Percentiles rank a stretch among this genome's conserved stretches.
Conservation (phyloP, 2,888 invertebrate species). For the Capitulum mitella region DNA sequence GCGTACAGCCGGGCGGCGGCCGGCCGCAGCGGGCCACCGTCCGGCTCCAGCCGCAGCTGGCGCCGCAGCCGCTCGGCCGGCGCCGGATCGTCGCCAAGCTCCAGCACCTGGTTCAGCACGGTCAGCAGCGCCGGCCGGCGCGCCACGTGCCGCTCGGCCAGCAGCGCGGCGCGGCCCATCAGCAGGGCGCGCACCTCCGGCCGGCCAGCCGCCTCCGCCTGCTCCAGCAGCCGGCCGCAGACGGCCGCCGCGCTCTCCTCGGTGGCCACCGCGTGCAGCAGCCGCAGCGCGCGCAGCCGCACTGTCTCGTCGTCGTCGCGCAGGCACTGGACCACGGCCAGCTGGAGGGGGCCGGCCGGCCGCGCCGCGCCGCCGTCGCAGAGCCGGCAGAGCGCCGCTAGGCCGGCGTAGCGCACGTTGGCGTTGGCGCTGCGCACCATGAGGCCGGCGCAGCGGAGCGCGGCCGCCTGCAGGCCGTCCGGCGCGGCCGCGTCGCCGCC, state of each 20-base stretch:
- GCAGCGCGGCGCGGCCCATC: background rate
- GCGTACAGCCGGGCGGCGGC: background rate
- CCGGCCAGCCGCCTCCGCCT: background rate
- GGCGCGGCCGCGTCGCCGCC: background rate
- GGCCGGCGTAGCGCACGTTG: slow-evolving; percentile 18
- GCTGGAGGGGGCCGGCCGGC: background rate
- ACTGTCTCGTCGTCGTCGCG: slow-evolving; percentile 12
- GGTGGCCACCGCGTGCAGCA: slow-evolving; percentile 1
- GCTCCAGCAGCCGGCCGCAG: background rate
- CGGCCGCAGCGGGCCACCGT: background rate
- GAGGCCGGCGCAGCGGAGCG: slow-evolving; percentile 1
- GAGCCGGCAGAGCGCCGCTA: slow-evolving; percentile 14
- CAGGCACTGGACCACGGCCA: slow-evolving; percentile 18
- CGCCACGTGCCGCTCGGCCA: background rate
- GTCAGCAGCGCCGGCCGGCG: background rate
- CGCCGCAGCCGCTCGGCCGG: background rate
- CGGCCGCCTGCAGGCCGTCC: slow-evolving; percentile 12
- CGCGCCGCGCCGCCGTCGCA: slow-evolving; percentile 5
- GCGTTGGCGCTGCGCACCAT: background rate
- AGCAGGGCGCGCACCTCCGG: slow-evolving; percentile 2
- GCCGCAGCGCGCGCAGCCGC: slow-evolving; percentile 6
- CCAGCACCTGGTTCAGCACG: background rate
- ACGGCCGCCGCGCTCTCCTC: background rate
- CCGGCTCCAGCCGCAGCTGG: background rate
- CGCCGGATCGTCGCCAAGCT: background rate